Evolutionary conservation across 2,797 vertebrate genomes (phyloP).

Genomic region (Malurus splendens): DNA sequence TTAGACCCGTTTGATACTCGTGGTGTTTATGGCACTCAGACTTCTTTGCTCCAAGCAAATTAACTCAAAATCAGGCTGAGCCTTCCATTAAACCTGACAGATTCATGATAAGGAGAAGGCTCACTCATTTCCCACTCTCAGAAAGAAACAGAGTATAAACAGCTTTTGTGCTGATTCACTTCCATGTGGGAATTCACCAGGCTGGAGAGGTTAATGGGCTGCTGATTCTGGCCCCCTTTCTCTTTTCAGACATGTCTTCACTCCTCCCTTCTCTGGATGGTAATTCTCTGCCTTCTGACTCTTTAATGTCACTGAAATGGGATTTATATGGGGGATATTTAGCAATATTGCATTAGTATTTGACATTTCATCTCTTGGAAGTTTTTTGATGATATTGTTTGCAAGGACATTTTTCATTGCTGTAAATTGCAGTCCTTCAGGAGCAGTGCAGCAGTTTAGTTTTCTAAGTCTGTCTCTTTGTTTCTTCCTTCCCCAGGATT

Average conservation of each 20-base stretch:
- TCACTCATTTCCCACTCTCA: fast-evolving
- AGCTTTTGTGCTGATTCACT: not conserved
- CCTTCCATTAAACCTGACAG: not conserved
- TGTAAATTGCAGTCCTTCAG: not conserved
- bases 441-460: not conserved
- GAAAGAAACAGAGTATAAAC: not conserved
- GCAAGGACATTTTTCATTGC: not conserved
- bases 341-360: slow-evolving; percentile 16
- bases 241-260: not conserved
- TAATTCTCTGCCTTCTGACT: not conserved
- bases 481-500: not conserved
- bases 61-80: not conserved
- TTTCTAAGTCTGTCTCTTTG: slow-evolving; percentile 20
- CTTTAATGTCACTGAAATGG: not conserved
- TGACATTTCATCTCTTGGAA: slow-evolving; percentile 36
- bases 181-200: not conserved
- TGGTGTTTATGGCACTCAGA: not conserved
- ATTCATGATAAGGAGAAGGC: not conserved
- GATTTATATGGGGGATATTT: slow-evolving; percentile 5
- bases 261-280: not conserved
- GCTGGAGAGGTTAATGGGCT: not conserved
- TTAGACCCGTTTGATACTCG: not conserved
- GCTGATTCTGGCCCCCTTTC: not conserved
- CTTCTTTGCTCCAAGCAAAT: not conserved
- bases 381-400: slow-evolving; percentile 14